phyloP scores from a whole-genome alignment of 2,888 invertebrate genomes.

The Theodoxus fluviatilis region DNA sequence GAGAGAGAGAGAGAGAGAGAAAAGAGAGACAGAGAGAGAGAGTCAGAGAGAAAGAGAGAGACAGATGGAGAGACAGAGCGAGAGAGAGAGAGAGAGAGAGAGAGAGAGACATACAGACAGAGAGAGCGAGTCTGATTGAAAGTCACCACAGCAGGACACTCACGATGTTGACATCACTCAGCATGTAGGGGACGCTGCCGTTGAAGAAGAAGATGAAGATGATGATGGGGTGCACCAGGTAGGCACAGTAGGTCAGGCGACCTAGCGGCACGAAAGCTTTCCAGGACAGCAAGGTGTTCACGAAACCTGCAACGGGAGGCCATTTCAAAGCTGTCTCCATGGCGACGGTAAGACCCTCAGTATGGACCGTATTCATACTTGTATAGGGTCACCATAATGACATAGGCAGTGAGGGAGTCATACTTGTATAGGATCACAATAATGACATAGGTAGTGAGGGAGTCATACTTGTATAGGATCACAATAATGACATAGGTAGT shows the following conservation, averaged over 20 bases:
- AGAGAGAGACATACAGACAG: not conserved
- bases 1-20: too few relatives aligned
- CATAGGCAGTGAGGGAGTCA: not conserved
- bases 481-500: too few relatives aligned
- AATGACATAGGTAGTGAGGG: too few relatives aligned
- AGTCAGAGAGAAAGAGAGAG: too few relatives aligned
- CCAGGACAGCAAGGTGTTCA: constrained; percentile 41
- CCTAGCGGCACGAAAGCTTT: constrained; percentile 35
- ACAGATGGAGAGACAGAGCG: too few relatives aligned
- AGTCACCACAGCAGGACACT: constrained; percentile 21
- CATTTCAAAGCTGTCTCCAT: not conserved
- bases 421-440: too few relatives aligned
- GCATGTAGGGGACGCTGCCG: constrained; percentile 26
- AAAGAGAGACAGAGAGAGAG: too few relatives aligned
- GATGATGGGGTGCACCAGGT: constrained; percentile 37
- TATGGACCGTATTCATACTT: not conserved
- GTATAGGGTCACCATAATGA: not conserved
- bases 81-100: too few relatives aligned
- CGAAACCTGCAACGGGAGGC: constrained; percentile 29
- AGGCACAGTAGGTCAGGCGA: constrained; percentile 39
- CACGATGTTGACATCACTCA: constrained; percentile 34
- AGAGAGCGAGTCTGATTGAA: too few relatives aligned
- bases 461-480: too few relatives aligned
- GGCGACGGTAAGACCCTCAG: not conserved
- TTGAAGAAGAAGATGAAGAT: constrained; percentile 32